Conservation (phyloP, 2,113 vertebrate genomes). For the Aramus guarauna region DNA sequence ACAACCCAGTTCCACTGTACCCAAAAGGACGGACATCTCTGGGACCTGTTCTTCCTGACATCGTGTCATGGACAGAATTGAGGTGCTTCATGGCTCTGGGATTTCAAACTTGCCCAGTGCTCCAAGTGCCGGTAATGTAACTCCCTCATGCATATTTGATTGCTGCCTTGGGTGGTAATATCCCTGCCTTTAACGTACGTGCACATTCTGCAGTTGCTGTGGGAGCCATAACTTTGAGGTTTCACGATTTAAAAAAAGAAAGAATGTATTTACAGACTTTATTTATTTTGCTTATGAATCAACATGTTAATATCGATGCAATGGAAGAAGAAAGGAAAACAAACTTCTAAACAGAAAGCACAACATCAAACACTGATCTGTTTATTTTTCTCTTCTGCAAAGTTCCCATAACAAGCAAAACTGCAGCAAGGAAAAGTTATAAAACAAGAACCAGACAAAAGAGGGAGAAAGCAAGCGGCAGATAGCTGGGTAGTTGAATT, state of each 20-base stretch:
- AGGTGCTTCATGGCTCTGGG: background rate
- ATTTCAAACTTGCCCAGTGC: background rate
- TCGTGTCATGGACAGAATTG: background rate
- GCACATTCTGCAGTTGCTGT: conserved; percentile 51
- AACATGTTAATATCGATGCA: conserved; percentile 56
- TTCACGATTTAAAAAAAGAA: background rate
- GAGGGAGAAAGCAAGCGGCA: background rate
- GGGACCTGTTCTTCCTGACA: background rate
- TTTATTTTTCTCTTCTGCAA: conserved; percentile 33
- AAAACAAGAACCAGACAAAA: background rate
- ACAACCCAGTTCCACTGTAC: background rate
- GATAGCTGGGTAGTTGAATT: background rate
- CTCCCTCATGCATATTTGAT: conserved; percentile 7
- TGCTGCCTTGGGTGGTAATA: background rate
- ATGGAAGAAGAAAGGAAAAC: conserved; percentile 50
- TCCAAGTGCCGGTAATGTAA: background rate
- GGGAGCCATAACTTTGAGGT: conserved; percentile 52
- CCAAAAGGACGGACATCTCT: fast-evolving
- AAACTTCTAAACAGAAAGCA: conserved; percentile 37
- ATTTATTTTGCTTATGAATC: conserved; percentile 51
- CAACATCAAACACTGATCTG: conserved; percentile 46
- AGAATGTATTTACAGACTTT: conserved; percentile 30
- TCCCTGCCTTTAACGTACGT: conserved; percentile 9
- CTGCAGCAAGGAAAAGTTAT: background rate
- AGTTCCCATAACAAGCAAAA: conserved; percentile 21